Evolutionary conservation across 2,888 invertebrate species (phyloP), one percentile per base, ranked within the genome.

Genomic region (Ornithoptera priamus): DNA sequence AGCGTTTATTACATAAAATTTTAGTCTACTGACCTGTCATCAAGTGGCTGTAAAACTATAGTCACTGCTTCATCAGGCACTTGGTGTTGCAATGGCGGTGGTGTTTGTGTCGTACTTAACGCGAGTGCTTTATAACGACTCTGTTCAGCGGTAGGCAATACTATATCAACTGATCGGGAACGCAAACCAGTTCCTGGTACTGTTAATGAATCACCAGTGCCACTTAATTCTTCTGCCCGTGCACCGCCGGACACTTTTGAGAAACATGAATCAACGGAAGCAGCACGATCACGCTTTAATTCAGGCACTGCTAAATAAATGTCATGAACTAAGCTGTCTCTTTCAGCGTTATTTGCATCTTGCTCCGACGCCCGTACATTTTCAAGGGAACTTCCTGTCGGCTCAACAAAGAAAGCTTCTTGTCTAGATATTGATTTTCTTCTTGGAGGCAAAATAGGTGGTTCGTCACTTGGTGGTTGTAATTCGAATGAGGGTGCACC

Each of bases 201-300:
- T 70, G 95, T 94, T 73, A 96, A 89, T 64, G 94, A 94, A 72
- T 93, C 93, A 68, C 92, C 93, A 39, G 93, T 93, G 67, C 94
- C 94, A 78, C 95, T 94, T 74, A 96, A 82, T 81, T 96, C 95
- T 79, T 95, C 95, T 24, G 96, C 95, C 84, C 96, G 94, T 68
- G 94, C 94, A 74, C 94, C 94, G 63, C 96, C 95, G 36, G 95
- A 94, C 66, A 96, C 94, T 88, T 96, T 96, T 70, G 96, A 95
- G 85, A 97, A 97, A 82, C 97, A 96, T 22, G 97, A 97, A 84
- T 97, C 97, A 2, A 97, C 97, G 0, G 97, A 97, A 50, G 97
- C 97, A 22, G 97, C 97, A 22, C 97, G 94, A 82, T 97, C 97
- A 39, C 97, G 94, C 83, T 95, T 96, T 75, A 97, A 86, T 79